Base-by-base conservation (phyloP, 2,888 invertebrate genomes). In the Meteorus cinctellus region DNA sequence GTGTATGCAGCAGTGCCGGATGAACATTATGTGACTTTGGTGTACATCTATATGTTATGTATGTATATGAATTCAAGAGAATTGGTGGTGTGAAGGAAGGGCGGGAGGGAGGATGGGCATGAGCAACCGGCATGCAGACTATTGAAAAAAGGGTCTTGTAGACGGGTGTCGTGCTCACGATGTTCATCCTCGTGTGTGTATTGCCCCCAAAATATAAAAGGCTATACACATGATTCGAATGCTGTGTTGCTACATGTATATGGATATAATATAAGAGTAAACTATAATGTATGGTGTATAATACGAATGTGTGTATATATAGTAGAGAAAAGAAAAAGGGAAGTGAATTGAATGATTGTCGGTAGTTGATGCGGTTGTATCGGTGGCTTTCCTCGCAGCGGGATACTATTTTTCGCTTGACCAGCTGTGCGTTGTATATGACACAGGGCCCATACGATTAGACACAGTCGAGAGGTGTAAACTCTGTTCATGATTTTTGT, bases 321-420 rank as follows among this genome's bases (percentile, higher is more conserved):
- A 14, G 27, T 41, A 27, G 16, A 60, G 34, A 31, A 65, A 48
- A 36, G 48, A 62, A 63, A 62, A 72, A 63, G 74, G 48, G 75
- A 34, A 73, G 68, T 41, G 69, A 74, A 70, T 71, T 67, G 77
- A 78, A 75, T 74, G 73, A 79, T 63, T 74, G 48, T 73, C 63
- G 62, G 69, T 65, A 48, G 59, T 63, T 67, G 78, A 51, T 74
- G 75, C 75, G 77, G 77, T 76, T 72, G 77, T 81, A 82, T 83
- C 83, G 81, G 75, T 82, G 81, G 78, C 81, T 81, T 82, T 82
- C 77, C 77, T 81, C 87, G 27, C 86, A 72, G 77, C 81, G 79
- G 86, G 80, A 80, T 77, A 69, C 74, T 75, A 55, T 77, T 77
- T 75, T 81, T 80, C 82, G 85, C 86, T 86, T 86, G 85, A 86